Evolutionary conservation across 2,797 vertebrate species (phyloP).

Genomic region (Acipenser oxyrinchus): DNA sequence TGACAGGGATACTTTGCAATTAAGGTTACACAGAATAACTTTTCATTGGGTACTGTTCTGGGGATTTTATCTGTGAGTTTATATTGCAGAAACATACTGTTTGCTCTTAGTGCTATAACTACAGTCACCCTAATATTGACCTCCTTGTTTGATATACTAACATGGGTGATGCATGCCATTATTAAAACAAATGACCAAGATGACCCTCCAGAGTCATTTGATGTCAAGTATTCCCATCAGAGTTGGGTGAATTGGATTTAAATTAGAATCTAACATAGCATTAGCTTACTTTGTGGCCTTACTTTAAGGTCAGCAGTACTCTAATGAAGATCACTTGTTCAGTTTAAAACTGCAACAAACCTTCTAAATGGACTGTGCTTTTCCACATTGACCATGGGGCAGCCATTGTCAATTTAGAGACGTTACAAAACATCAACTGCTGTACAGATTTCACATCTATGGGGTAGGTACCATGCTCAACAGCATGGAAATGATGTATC

Average conservation of each 20-base stretch:
- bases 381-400: not conserved
- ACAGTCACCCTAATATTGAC: not conserved
- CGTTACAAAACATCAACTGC: not conserved
- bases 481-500: constrained; percentile 7
- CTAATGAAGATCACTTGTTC: constrained; percentile 2
- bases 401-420: not conserved
- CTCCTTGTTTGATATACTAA: not conserved
- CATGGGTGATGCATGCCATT: too few species aligned
- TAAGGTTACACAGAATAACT: not conserved
- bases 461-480: not conserved
- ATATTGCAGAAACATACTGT: not conserved
- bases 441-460: not conserved
- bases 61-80: not conserved
- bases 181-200: not conserved
- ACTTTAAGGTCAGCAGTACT: constrained; percentile 4
- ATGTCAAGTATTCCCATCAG: not conserved
- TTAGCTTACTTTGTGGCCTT: too few species aligned
- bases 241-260: not conserved
- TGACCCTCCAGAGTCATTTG: not conserved
- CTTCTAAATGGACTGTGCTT: not conserved
- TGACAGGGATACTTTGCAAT: not conserved
- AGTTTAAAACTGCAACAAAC: not conserved
- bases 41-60: too few species aligned
- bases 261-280: not conserved
- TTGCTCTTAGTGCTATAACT: not conserved